These are phyloP conservation scores for Zapus hudsonius DNA, from an alignment of 2,113 vertebrate species.

Conservation along the genomic window DNA sequence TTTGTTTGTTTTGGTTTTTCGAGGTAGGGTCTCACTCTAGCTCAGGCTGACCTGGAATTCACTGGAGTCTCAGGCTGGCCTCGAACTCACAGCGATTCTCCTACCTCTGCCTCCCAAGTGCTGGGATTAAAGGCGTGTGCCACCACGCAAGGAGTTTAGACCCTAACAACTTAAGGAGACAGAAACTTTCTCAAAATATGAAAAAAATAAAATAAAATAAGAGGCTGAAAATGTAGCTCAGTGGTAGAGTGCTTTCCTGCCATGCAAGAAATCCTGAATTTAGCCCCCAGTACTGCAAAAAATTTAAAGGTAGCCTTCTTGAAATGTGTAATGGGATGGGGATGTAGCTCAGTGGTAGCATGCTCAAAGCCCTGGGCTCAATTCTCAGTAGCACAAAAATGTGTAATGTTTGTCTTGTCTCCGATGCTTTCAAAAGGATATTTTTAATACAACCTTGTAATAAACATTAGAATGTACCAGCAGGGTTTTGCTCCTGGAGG, in stretches of 20 bases:
- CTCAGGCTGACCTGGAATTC: too few species aligned
- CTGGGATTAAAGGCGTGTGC: too few species aligned
- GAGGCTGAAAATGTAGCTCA: neutral
- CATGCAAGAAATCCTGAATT: neutral
- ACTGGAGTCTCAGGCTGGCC: too few species aligned
- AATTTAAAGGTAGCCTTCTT: conserved; percentile 10
- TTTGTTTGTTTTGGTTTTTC: too few species aligned
- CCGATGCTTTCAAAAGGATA: conserved; percentile 37
- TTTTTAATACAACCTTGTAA: conserved; percentile 40
- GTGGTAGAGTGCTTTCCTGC: neutral
- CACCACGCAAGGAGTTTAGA: neutral
- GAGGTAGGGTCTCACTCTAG: too few species aligned
- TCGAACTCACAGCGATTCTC: too few species aligned
- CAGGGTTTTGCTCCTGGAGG: neutral
- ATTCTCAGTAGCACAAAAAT: neutral
- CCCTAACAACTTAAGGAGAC: neutral
- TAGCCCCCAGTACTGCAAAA: neutral
- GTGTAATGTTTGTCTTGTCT: conserved; percentile 47
- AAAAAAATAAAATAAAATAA: too few species aligned
- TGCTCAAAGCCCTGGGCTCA: too few species aligned
- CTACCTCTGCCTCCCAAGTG: too few species aligned
- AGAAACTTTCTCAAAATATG: neutral
- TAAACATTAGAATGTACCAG: conserved; percentile 43
- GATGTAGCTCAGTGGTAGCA: too few species aligned
- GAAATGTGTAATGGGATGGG: too few species aligned